Evolutionary conservation across 2,113 vertebrate genomes (phyloP).

Genomic region (Rhineura floridana): DNA sequence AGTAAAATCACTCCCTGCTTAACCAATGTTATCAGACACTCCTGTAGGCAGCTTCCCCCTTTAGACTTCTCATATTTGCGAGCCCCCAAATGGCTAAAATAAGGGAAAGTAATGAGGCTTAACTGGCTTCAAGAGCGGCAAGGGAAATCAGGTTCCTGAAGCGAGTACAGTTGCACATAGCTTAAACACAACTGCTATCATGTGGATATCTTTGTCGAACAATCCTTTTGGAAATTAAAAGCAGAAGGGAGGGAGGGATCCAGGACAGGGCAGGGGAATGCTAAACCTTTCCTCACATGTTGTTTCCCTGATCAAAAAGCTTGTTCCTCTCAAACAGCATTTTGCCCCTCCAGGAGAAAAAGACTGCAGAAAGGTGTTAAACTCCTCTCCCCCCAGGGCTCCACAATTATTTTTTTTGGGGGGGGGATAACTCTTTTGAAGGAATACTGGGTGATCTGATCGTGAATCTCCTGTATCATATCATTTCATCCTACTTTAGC

Average conservation of each 20-base stretch:
- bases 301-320: not conserved
- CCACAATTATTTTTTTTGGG: too few relatives aligned
- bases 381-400: not conserved
- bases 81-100: not conserved
- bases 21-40: not conserved
- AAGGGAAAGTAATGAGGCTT: not conserved
- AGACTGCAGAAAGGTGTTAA: not conserved
- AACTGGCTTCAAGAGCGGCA: not conserved
- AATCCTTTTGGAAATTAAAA: not conserved
- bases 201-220: not conserved
- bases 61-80: not conserved
- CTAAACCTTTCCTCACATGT: not conserved
- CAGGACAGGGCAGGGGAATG: too few relatives aligned
- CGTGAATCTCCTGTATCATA: not conserved
- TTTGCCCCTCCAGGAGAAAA: not conserved
- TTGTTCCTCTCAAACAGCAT: not conserved
- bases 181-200: not conserved
- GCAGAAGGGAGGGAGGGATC: too few relatives aligned
- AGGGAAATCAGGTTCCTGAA: not conserved
- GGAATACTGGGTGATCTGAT: not conserved
- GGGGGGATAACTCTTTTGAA: not conserved
- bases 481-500: not conserved
- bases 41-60: not conserved
- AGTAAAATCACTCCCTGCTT: not conserved
- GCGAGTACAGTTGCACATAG: not conserved